Evolutionary conservation across 2,797 vertebrate genomes (phyloP), one percentile per base, ranked within the genome.

Genomic region (Acipenser transmontanus): DNA sequence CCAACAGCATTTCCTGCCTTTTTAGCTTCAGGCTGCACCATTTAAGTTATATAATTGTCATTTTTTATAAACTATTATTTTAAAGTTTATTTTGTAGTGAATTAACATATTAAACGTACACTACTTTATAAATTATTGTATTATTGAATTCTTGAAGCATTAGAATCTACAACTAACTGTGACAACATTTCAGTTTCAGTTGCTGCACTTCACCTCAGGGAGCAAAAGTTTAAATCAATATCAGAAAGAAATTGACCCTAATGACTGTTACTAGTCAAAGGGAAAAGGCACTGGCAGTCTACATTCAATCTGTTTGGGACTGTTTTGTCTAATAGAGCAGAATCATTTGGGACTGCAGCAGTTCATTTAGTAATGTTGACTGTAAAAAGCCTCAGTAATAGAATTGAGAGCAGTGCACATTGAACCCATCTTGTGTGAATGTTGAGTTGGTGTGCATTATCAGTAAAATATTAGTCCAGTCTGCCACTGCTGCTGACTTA

Each of bases 231-330:
- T 75, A 72, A 59, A 72, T 71, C 20, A 12, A 66, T 68, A 73
- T 50, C 63, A 54, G 54, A 68, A 73, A 78, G 68, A 73, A 79
- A 80, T 68, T 74, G 47, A 71, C 62, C 47, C 1, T 34, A 66
- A 51, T 73, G 73, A 75, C 69, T 71, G 73, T 60, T 50, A 74
- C 69, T 60, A 73, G 50, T 66, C 74, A 77, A 64, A 77, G 73
- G 62, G 71, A 83, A 79, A 74, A 71, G 72, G 61, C 76, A 74
- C 65, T 78, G 80, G 80, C 74, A 77, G 59, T 34, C 81, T 74
- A 82, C 84, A 86, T 87, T 89, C 81, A 84, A 90, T 90, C 82
- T 78, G 76, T 78, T 71, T 82, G 76, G 79, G 81, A 81, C 72
- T 72, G 57, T 83, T 81, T 86, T 83, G 68, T 75, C 81, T 86